Conservation (phyloP, 2,797 vertebrate species). For the Numenius phaeopus region DNA sequence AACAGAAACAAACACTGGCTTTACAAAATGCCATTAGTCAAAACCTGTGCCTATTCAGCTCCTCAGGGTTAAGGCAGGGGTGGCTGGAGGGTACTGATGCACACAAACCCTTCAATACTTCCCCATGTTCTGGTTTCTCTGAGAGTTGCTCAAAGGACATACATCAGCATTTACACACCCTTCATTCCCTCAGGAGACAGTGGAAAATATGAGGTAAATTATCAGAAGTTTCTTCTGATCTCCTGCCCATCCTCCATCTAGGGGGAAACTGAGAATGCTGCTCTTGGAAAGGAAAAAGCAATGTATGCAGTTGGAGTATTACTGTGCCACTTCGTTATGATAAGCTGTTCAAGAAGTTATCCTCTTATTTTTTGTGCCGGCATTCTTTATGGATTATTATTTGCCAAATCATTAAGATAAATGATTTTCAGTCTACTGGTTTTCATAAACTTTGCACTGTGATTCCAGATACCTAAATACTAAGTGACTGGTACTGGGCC, state of each 20-base stretch:
- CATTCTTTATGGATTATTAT: neutral
- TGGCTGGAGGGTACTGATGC: neutral
- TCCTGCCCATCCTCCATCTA: neutral
- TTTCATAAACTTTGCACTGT: neutral
- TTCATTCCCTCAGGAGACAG: neutral
- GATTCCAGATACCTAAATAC: neutral
- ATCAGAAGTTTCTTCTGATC: neutral
- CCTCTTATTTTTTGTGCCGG: neutral
- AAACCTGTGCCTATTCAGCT: neutral
- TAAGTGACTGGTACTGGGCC: neutral
- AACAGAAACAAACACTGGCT: constrained; percentile 41
- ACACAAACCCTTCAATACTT: neutral
- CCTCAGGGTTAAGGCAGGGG: neutral
- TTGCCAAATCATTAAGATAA: neutral
- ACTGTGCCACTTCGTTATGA: fast-evolving
- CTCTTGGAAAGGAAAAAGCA: neutral
- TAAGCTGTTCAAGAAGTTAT: neutral
- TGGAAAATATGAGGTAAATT: neutral
- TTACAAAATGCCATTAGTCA: neutral
- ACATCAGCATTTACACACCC: neutral
- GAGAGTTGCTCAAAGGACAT: neutral
- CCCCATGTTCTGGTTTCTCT: neutral
- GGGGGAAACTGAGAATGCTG: neutral
- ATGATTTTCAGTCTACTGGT: neutral
- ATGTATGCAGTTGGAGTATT: neutral